These are phyloP conservation scores for Cheilosia variabilis DNA, from an alignment of 2,888 invertebrate genomes.

Conservation along the genomic window DNA sequence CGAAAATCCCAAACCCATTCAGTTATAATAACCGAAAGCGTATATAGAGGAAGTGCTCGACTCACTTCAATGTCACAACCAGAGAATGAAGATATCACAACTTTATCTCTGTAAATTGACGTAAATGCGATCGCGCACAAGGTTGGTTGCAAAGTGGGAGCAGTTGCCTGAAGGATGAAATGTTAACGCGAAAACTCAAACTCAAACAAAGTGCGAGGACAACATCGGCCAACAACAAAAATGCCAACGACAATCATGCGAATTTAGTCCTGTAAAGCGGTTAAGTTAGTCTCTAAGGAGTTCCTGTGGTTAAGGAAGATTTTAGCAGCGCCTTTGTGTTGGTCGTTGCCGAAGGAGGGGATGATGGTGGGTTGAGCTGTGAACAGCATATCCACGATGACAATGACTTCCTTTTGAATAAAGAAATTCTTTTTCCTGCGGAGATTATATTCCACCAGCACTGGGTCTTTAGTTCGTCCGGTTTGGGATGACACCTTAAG, in stretches of 20 bases:
- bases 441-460: conserved; percentile 66
- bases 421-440: conserved; percentile 65
- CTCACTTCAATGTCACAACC: conserved; percentile 71
- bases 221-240: conserved; percentile 32
- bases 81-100: conserved; percentile 69
- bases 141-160: neutral
- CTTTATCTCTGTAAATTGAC: conserved; percentile 71
- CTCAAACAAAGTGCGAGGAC: conserved; percentile 32
- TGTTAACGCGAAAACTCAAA: conserved; percentile 41
- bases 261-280: conserved; percentile 48
- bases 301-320: conserved; percentile 44
- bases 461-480: conserved; percentile 43
- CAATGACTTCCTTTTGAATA: conserved; percentile 73
- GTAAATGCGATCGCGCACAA: conserved; percentile 56
- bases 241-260: conserved; percentile 36
- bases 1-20: conserved; percentile 63
- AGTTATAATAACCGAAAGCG: conserved; percentile 58
- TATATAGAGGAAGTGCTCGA: conserved; percentile 50
- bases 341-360: neutral
- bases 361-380: conserved; percentile 42
- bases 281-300: conserved; percentile 59
- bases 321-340: conserved; percentile 7
- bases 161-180: neutral
- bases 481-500: conserved; percentile 70
- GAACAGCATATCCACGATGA: conserved; percentile 55